A percentile compares a stretch with the other conserved stretches of the same genome.
These are phyloP conservation scores for Bergia puertoricense DNA, from an alignment of 92 coral and sea anemone species.

Conservation along the genomic window DNA sequence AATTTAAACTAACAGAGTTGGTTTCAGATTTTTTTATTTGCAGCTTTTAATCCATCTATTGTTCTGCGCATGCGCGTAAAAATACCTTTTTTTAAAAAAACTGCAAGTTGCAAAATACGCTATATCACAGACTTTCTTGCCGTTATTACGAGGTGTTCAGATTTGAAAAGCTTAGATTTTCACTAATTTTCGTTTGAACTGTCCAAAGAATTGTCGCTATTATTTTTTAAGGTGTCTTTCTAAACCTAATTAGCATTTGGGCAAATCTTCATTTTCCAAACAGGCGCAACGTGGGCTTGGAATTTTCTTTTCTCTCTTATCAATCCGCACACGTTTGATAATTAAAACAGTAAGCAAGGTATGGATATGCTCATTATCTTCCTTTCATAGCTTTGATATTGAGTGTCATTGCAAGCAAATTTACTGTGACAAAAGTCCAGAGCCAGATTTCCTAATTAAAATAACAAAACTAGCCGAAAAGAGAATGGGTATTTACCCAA, in stretches of 20 bases:
- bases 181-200: background rate
- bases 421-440: slow-evolving; percentile 25
- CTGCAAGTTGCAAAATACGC: background rate
- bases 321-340: slow-evolving; percentile 62
- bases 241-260: slow-evolving; percentile 84
- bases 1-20: background rate
- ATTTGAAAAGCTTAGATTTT: background rate
- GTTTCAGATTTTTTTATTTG: background rate
- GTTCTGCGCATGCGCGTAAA: slow-evolving; percentile 64
- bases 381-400: slow-evolving; percentile 39
- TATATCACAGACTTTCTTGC: background rate
- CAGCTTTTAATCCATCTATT: slow-evolving; percentile 8
- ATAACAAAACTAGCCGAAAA: slow-evolving; percentile 93
- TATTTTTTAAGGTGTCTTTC: slow-evolving; percentile 6
- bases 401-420: slow-evolving; percentile 23
- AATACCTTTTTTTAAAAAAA: background rate
- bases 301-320: slow-evolving; percentile 23
- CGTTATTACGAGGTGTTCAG: background rate
- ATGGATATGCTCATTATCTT: slow-evolving; percentile 35
- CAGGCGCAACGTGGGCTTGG: slow-evolving; percentile 36
- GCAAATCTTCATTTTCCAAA: slow-evolving; percentile 48
- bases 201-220: slow-evolving; percentile 3
- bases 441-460: slow-evolving; percentile 65
- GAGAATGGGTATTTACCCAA: slow-evolving; percentile 41
- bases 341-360: slow-evolving; percentile 45